Evolutionary conservation across 2,888 invertebrate genomes (phyloP), one percentile per base, ranked within the genome.

Genomic region (Drosophila percnosoma): DNA sequence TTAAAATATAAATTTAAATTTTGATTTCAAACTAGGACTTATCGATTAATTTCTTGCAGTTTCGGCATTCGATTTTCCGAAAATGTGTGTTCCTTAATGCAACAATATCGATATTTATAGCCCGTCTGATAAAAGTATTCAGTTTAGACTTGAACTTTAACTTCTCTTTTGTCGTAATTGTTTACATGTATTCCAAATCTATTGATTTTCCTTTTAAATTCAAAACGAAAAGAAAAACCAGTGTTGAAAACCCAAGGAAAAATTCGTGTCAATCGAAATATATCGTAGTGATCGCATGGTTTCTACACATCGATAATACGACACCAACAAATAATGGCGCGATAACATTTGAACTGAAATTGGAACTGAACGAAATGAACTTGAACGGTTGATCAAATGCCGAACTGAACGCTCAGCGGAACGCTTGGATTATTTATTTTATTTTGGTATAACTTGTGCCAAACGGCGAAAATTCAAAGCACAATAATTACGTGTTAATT

Each of bases 401-500:
- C 58, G 33, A 68, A 66, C 65, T 61, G 53, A 77, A 63, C 71
- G 66, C 69, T 62, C 53, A 55, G 68, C 68, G 64, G 62, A 73
- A 60, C 75, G 75, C 80, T 73, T 74, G 69, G 45, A 68, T 73
- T 62, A 63, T 61, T 71, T 62, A 70, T 72, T 58, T 65, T 45
- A 45, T 24, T 15, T 45, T 45, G 8, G 71, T 76, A 40, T 51
- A 73, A 72, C 67, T 67, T 64, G 54, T 63, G 68, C 53, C 62
- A 68, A 72, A 65, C 58, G 53, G 57, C 38, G 29, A 68, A 33
- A 66, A 42, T 24, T 40, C 31, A 6, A 63, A 61, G 38, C 40
- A 54, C 51, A 38, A 57, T 40, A 83, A 68, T 60, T 72, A 61
- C 66, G 69, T 75, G 83, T 58, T 80, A 73, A 79, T 49, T 77